Percentiles rank a stretch among this genome's conserved stretches.
These are phyloP conservation scores for Caerostris darwini DNA, from an alignment of 1,140 invertebrate species.

Conservation along the genomic window DNA sequence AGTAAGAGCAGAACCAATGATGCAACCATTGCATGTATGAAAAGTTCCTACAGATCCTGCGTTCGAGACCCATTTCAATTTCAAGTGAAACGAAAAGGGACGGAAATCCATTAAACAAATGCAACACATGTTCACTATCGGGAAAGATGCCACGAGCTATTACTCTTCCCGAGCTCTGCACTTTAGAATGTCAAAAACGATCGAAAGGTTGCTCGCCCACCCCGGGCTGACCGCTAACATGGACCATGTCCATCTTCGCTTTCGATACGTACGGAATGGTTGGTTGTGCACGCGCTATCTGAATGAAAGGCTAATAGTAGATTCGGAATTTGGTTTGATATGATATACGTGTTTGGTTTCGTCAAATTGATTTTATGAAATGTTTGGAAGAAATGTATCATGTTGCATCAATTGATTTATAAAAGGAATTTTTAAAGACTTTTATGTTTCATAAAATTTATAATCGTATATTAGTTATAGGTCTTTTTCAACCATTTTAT, in stretches of 20 bases:
- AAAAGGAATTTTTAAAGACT: too few relatives aligned
- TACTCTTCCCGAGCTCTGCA: not conserved
- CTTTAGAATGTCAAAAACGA: constrained; percentile 18
- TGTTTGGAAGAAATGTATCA: too few relatives aligned
- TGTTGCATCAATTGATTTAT: too few relatives aligned
- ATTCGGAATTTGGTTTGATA: not conserved
- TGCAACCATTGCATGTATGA: not conserved
- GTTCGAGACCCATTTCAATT: constrained; percentile 12
- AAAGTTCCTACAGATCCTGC: not conserved
- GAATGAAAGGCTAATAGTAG: too few relatives aligned
- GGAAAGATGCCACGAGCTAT: constrained; percentile 3
- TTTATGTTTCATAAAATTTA: too few relatives aligned
- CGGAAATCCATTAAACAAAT: constrained; percentile 66
- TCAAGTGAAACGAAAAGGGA: constrained; percentile 11
- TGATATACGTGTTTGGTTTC: not conserved
- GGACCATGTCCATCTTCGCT: not conserved
- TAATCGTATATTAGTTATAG: too few relatives aligned
- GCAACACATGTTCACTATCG: constrained; percentile 38
- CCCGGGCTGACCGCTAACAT: not conserved
- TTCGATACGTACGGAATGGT: not conserved
- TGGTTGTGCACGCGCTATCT: not conserved
- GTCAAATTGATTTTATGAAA: not conserved
- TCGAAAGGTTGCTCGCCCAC: not conserved
- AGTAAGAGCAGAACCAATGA: too few relatives aligned
- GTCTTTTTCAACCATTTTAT: too few relatives aligned